Evolutionary conservation across 2,888 invertebrate species (phyloP).

Genomic region (Lathronympha strigana): DNA sequence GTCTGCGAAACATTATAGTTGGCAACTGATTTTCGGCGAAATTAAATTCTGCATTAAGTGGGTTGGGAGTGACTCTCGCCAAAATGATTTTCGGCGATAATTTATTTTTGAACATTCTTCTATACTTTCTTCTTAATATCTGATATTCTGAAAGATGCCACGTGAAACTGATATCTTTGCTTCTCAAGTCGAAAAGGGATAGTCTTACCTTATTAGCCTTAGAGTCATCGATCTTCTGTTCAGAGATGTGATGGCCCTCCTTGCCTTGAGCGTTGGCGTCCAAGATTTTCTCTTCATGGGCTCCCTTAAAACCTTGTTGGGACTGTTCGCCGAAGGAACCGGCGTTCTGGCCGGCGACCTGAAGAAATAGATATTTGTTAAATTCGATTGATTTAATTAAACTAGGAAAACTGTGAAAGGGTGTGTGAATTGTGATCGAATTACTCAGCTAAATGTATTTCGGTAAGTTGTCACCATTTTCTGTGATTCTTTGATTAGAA

Average conservation of each 20-base stretch:
- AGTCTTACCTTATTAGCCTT: constrained; percentile 82
- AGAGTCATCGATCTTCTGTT: constrained; percentile 83
- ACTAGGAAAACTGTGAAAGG: too few relatives aligned
- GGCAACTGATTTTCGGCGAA: too few relatives aligned
- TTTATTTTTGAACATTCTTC: too few relatives aligned
- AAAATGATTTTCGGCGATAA: too few relatives aligned
- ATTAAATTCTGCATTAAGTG: too few relatives aligned
- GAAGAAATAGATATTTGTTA: background rate
- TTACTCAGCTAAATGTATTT: too few relatives aligned
- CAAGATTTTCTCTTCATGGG: constrained; percentile 83
- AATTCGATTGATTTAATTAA: too few relatives aligned
- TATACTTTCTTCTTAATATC: background rate
- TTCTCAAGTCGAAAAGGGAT: background rate
- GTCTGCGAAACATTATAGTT: too few relatives aligned
- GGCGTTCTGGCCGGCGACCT: constrained; percentile 80
- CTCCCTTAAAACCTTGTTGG: constrained; percentile 84
- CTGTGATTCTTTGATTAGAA: too few relatives aligned
- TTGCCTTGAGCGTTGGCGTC: constrained; percentile 84
- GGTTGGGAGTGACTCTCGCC: too few relatives aligned
- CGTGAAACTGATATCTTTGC: background rate
- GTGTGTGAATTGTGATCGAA: too few relatives aligned
- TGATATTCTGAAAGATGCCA: background rate
- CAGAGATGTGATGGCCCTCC: constrained; percentile 83
- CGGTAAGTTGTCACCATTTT: too few relatives aligned
- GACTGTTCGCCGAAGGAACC: constrained; percentile 85